These are phyloP conservation scores for Anas platyrhynchos DNA, from an alignment of 2,113 vertebrate genomes.

Conservation along the genomic window DNA sequence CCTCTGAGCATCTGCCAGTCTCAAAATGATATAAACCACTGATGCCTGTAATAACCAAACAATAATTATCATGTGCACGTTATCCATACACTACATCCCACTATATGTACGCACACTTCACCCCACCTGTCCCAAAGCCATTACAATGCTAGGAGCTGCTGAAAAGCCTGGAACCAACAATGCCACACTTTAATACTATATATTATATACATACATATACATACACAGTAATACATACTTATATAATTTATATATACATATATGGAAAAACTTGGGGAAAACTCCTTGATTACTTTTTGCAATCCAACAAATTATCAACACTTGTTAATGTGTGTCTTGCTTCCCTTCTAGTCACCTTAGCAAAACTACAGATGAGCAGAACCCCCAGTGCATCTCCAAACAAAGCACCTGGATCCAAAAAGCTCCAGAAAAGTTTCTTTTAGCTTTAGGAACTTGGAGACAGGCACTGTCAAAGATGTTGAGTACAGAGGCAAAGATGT, in stretches of 20 bases:
- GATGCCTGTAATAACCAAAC: background rate
- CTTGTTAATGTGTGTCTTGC: background rate
- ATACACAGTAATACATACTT: accelerated
- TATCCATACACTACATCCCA: background rate
- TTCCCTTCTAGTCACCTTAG: background rate
- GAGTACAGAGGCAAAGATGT: background rate
- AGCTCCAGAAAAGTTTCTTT: background rate
- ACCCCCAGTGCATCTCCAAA: background rate
- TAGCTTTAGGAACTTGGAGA: background rate
- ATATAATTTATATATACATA: accelerated
- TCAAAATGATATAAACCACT: background rate
- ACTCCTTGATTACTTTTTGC: background rate
- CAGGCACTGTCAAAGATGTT: background rate
- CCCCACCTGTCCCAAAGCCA: background rate
- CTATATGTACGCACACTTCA: background rate
- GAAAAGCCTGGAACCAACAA: background rate
- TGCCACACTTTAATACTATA: background rate
- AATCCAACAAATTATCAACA: background rate
- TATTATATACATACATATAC: accelerated
- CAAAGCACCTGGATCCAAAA: background rate
- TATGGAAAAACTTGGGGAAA: background rate
- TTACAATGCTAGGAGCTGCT: background rate
- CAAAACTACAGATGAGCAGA: background rate
- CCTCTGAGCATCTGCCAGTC: background rate
- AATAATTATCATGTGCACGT: background rate